Conservation (phyloP, 2,797 vertebrate genomes). For the Chromis chromis region DNA sequence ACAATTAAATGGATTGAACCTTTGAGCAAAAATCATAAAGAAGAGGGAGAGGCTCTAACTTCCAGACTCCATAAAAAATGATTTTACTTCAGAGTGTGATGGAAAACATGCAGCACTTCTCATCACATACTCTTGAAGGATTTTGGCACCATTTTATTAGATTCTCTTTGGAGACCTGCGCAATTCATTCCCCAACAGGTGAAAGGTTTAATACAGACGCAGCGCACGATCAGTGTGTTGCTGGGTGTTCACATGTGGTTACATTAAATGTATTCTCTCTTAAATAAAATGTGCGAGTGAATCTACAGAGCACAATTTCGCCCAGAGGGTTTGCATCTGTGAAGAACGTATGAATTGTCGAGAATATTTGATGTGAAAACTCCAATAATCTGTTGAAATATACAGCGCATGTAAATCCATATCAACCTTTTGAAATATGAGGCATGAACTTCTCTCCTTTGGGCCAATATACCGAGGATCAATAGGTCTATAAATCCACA, state of each 20-base stretch:
- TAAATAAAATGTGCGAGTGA: neutral
- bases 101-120: constrained; percentile 41
- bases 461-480: constrained; percentile 56
- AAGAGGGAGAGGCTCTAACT: constrained; percentile 46
- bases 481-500: constrained; percentile 64
- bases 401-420: constrained; percentile 42
- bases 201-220: constrained; percentile 9
- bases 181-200: constrained; percentile 12
- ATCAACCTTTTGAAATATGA: constrained; percentile 51
- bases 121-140: constrained; percentile 22
- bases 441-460: constrained; percentile 33
- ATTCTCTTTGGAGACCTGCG: constrained; percentile 11
- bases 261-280: constrained; percentile 18
- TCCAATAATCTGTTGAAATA: constrained; percentile 40
- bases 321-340: constrained; percentile 4
- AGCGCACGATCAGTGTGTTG: neutral
- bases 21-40: constrained; percentile 52
- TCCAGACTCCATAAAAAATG: constrained; percentile 34
- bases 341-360: neutral
- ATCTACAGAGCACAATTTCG: neutral
- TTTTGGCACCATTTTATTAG: constrained; percentile 33
- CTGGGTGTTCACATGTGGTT: constrained; percentile 26
- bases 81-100: constrained; percentile 39
- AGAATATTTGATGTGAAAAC: constrained; percentile 1
- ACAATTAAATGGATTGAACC: constrained; percentile 64